Conservation (phyloP, 35 echinoderm and acorn worm species). For the Apostichopus californicus region DNA sequence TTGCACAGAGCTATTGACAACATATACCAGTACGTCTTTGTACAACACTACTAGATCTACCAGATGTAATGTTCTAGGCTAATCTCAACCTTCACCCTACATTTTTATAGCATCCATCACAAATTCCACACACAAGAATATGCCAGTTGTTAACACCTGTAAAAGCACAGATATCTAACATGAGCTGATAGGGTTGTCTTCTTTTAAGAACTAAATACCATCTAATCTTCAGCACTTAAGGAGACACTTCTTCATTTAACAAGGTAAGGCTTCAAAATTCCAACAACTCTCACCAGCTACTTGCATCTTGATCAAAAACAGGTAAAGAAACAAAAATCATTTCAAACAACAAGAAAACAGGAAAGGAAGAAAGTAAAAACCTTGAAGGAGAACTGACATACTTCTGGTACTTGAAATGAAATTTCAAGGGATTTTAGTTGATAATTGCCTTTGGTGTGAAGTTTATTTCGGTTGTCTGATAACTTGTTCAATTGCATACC, state of each 20-base stretch:
- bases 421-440: constrained; percentile 3
- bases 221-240: constrained; percentile 6
- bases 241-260: background rate
- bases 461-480: background rate
- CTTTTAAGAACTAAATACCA: constrained; percentile 7
- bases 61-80: background rate
- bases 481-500: background rate
- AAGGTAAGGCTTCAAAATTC: background rate
- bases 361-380: background rate
- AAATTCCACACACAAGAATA: background rate
- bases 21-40: too few relatives aligned
- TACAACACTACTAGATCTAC: too few relatives aligned
- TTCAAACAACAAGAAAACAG: background rate
- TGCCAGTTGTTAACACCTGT: background rate
- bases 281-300: too few relatives aligned
- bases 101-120: background rate
- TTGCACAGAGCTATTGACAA: too few relatives aligned
- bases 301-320: too few relatives aligned
- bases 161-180: background rate
- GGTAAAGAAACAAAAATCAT: background rate
- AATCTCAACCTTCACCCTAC: background rate
- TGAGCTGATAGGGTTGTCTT: background rate
- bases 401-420: background rate
- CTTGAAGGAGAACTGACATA: background rate
- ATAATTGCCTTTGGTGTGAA: background rate